Base-by-base conservation (phyloP, 2,888 invertebrate genomes). In the Patella depressa region DNA sequence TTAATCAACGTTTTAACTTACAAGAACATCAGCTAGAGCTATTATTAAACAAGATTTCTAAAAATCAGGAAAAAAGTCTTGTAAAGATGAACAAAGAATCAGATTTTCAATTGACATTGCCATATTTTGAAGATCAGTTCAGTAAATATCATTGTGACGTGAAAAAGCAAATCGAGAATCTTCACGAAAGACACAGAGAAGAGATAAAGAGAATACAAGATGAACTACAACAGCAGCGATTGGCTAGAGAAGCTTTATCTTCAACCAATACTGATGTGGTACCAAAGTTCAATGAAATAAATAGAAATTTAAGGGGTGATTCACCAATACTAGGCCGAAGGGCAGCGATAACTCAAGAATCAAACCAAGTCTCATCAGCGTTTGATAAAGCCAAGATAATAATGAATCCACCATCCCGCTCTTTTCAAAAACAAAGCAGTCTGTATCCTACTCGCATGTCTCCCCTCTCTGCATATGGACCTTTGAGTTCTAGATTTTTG, bases 171-270 rank as follows among this genome's bases (percentile, higher is more conserved):
- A 74, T 87, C 65, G 80, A 85, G 78, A 78, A 81, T n/a, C 78
- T 85, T 54, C 82, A 85, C 75, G 78, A 79, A 34, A 78, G 82
- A 3, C 85, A 87, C 74, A 77, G 81, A 54, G 69, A 84, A 76
- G 86, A 87, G 73, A 85, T 88, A 72, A 79, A 80, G 54, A 82
- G 83, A 78, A 75, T 85, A 3, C 79, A 80, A 77, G 77, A 76
- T 54, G 80, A 85, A 65, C 82, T 85, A 14, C 79, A 80, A 74
- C 75, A 75, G n/a, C 78, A 73, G 19, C 15, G 12, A 65, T 24
- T 65, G 19, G 65, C 65, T 24, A 65, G 24, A 65, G 65, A 65
- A 65, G 19, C 65, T 12, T 24, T 24, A 57, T 17, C 17, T 17
- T 1, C 7, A 7, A 57, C 57, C 11, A 65, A 14, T 65, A 11